A percentile compares a stretch with the other conserved stretches of the same genome.
Evolutionary conservation across 2,113 vertebrate genomes (phyloP).

Genomic region (Antechinus stuartii): DNA sequence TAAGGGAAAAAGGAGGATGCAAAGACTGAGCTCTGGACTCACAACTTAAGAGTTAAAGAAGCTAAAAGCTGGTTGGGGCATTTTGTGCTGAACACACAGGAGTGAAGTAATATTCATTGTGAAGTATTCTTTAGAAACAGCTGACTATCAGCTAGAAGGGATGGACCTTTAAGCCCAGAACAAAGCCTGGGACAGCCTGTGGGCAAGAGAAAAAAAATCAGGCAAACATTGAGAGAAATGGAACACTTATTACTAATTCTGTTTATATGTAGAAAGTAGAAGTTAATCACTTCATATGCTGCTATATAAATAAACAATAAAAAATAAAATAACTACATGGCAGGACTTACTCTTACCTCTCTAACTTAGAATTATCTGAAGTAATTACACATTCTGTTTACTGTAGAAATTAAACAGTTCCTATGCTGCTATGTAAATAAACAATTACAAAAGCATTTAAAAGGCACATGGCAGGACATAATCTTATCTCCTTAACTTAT

Average conservation of each 20-base stretch:
- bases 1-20: background rate
- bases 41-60: background rate
- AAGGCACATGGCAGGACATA: background rate
- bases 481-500: background rate
- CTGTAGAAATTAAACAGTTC: background rate
- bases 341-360: too few species aligned
- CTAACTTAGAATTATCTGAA: too few species aligned
- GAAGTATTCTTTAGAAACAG: background rate
- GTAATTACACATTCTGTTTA: background rate
- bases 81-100: background rate
- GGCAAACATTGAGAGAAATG: background rate
- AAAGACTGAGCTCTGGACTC: background rate
- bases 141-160: background rate
- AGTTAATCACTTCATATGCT: too few species aligned
- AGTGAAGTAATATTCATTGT: background rate
- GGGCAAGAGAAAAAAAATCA: background rate
- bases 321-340: too few species aligned
- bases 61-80: background rate
- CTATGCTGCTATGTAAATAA: background rate
- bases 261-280: background rate
- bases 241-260: background rate
- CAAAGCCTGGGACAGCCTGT: background rate
- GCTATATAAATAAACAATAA: too few species aligned
- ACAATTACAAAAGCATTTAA: background rate
- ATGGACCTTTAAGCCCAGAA: background rate